phyloP scores from a whole-genome alignment of 2,888 invertebrate species.

The Melieria omissa region DNA sequence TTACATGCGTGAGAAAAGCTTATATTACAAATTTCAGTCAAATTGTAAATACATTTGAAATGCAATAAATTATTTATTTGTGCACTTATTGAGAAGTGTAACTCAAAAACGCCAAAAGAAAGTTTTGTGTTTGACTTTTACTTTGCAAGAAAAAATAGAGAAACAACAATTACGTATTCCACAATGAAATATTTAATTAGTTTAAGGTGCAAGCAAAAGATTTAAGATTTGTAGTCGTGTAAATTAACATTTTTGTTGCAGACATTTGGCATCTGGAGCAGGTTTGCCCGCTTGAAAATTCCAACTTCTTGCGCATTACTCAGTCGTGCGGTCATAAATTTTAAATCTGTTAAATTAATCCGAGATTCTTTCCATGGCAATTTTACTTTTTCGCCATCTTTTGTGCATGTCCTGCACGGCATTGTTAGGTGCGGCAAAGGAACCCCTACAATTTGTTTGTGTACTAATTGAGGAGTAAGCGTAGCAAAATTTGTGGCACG shows the following conservation, averaged over 20 bases:
- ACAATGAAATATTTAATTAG: slow-evolving; percentile 61
- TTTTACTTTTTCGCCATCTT: slow-evolving; percentile 46
- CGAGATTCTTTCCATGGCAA: slow-evolving; percentile 29
- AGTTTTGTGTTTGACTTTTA: no score
- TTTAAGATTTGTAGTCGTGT: slow-evolving; percentile 58
- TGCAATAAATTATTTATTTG: no score
- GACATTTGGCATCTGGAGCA: not conserved
- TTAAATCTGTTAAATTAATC: slow-evolving; percentile 65
- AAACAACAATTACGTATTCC: slow-evolving; percentile 26
- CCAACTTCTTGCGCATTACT: slow-evolving; percentile 22
- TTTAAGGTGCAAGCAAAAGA: slow-evolving; percentile 48
- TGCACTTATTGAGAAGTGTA: no score
- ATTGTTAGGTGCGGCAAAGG: not conserved
- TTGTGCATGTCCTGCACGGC: slow-evolving; percentile 13
- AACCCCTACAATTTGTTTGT: not conserved
- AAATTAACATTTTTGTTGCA: slow-evolving; percentile 53
- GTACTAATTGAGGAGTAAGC: slow-evolving; percentile 34
- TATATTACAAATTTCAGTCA: no score
- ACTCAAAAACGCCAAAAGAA: no score
- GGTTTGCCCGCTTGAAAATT: slow-evolving; percentile 2
- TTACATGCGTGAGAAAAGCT: not conserved
- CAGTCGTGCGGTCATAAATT: slow-evolving; percentile 61
- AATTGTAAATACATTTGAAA: no score
- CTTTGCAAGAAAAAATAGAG: no score
- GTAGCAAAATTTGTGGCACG: slow-evolving; percentile 46